phyloP scores from a whole-genome alignment of 1,140 invertebrate species.

The Vollenhovia emeryi region DNA sequence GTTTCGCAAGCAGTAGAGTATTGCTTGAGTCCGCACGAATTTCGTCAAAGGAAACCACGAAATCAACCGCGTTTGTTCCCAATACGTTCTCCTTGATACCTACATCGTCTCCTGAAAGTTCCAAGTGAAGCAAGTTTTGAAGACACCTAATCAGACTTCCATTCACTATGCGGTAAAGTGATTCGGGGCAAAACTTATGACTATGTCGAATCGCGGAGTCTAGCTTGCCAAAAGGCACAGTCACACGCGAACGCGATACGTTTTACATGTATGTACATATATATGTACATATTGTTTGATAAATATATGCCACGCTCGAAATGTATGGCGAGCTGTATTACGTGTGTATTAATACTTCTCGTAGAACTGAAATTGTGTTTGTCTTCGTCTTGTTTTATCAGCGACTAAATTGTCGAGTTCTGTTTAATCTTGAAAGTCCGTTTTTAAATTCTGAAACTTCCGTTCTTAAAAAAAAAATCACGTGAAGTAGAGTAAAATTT shows the following conservation, averaged over 20 bases:
- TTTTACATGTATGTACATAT: not conserved
- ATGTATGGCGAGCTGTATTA: not conserved
- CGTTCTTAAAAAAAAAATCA: not conserved
- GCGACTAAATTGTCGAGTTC: not conserved
- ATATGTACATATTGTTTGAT: conserved; percentile 4
- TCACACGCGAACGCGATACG: conserved; percentile 40
- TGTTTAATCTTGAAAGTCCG: not conserved
- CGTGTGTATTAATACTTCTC: not conserved
- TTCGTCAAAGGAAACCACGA: not conserved
- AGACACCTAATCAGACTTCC: conserved; percentile 41
- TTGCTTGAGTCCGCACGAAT: not conserved
- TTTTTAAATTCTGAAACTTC: no score
- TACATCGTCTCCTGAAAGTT: conserved; percentile 25
- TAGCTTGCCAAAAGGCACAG: conserved; percentile 42
- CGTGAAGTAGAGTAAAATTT: not conserved
- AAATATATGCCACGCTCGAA: not conserved
- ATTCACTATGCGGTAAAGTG: conserved; percentile 20
- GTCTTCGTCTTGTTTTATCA: not conserved
- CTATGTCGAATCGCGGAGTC: conserved; percentile 31
- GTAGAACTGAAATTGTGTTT: not conserved
- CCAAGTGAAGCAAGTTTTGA: conserved; percentile 20
- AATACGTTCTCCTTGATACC: not conserved
- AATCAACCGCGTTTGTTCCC: conserved; percentile 44
- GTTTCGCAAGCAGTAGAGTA: not conserved
- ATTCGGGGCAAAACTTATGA: conserved; percentile 35